phyloP scores from a whole-genome alignment of 2,888 invertebrate genomes.

The Microctonus hyperodae region DNA sequence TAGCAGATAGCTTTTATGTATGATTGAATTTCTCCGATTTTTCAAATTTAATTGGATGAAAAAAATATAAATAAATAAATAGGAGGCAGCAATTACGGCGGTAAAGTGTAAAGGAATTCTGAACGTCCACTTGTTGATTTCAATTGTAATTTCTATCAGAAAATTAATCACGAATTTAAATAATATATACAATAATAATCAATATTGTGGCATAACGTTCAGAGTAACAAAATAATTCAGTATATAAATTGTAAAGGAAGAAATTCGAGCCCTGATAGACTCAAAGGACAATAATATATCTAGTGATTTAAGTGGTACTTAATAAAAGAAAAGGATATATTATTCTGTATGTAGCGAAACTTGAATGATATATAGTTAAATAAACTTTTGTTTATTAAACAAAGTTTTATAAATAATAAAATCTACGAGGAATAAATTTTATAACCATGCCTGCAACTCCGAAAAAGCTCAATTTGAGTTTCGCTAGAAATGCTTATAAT shows the following conservation, averaged over 20 bases:
- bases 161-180: not conserved
- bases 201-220: no score
- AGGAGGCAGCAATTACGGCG: not conserved
- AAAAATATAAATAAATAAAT: slow-evolving; percentile 5
- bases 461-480: slow-evolving; percentile 61
- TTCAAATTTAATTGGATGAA: not conserved
- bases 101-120: not conserved
- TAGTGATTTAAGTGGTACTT: slow-evolving; percentile 1
- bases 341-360: not conserved
- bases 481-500: slow-evolving; percentile 62
- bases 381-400: not conserved
- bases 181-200: not conserved
- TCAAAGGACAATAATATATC: slow-evolving; percentile 8
- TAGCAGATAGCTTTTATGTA: slow-evolving; percentile 58
- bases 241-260: not conserved
- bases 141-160: not conserved
- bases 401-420: not conserved
- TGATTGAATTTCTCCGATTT: slow-evolving; percentile 12
- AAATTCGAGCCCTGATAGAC: not conserved
- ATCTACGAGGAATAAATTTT: not conserved
- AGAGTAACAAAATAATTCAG: no score
- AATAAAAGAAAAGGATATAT: not conserved
- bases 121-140: not conserved
- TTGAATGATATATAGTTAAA: not conserved
- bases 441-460: slow-evolving; percentile 61